A percentile compares a stretch with the other conserved stretches of the same genome.
phyloP scores from a whole-genome alignment of 2,797 vertebrate species.

The Ciconia nigra region DNA sequence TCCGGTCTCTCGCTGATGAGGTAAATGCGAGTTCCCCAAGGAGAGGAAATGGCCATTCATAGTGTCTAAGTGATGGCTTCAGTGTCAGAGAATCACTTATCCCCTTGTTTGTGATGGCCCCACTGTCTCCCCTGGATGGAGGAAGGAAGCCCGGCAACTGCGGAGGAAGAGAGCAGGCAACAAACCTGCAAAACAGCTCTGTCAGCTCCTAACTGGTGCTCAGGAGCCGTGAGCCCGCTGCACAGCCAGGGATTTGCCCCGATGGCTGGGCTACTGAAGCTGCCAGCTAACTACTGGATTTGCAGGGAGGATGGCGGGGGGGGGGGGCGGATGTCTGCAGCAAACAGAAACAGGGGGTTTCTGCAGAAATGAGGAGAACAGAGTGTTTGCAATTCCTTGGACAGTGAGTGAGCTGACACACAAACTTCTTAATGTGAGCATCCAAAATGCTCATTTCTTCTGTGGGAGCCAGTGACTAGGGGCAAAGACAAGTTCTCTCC shows the following conservation, averaged over 20 bases:
- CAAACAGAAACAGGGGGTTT: not conserved
- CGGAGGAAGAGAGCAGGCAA: not conserved
- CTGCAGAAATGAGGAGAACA: not conserved
- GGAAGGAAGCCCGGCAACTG: slow-evolving; percentile 7
- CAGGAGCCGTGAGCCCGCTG: not conserved
- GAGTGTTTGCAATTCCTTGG: not conserved
- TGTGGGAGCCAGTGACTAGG: not conserved
- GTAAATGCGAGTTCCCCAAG: not conserved
- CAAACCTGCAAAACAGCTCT: not conserved
- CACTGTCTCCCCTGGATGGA: not conserved
- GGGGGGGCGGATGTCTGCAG: not conserved
- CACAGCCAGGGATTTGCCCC: not conserved
- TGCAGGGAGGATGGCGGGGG: not conserved
- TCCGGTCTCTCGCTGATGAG: not conserved
- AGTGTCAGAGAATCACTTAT: not conserved
- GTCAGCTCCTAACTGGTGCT: not conserved
- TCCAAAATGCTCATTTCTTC: slow-evolving; percentile 5
- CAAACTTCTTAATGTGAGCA: not conserved
- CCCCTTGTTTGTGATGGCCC: not conserved
- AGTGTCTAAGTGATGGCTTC: not conserved
- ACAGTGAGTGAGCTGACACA: not conserved
- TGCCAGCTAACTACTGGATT: not conserved
- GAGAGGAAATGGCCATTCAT: not conserved
- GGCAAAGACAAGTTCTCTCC: slow-evolving; percentile 6
- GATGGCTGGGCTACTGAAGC: not conserved